Conservation (phyloP, 1,140 invertebrate genomes). For the Atopsyche davidsoni region DNA sequence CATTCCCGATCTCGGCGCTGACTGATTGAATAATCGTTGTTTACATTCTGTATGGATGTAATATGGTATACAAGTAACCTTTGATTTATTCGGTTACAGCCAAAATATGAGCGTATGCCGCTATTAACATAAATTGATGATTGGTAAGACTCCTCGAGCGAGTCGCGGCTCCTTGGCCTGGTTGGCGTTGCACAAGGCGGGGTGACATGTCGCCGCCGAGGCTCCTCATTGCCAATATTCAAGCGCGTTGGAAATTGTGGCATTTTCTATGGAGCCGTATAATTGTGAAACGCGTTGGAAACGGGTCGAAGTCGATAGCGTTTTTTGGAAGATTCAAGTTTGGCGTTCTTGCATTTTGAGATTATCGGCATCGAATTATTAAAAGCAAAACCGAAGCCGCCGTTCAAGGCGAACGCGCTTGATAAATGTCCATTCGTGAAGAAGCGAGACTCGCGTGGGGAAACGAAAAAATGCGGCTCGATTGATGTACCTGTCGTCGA, state of each 20-base stretch:
- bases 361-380: too few species aligned
- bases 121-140: constrained; percentile 23
- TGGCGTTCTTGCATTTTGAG: too few species aligned
- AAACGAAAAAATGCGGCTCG: too few species aligned
- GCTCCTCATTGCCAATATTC: constrained; percentile 10
- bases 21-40: too few species aligned
- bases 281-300: neutral
- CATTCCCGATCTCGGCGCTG: too few species aligned
- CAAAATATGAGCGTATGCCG: neutral
- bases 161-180: constrained; percentile 23
- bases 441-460: too few species aligned
- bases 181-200: constrained; percentile 20
- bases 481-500: too few species aligned
- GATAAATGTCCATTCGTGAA: too few species aligned
- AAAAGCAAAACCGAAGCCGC: too few species aligned
- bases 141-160: constrained; percentile 20
- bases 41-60: too few species aligned
- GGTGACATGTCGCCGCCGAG: constrained; percentile 16
- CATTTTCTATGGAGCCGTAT: neutral
- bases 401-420: too few species aligned
- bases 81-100: constrained; percentile 2
- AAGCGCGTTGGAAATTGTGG: constrained; percentile 6
- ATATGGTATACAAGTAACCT: constrained; percentile 2
- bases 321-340: too few species aligned
- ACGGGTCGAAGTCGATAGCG: neutral